Base-by-base conservation (phyloP, 2,113 vertebrate genomes). In the Petrocephalus microphthalmus region DNA sequence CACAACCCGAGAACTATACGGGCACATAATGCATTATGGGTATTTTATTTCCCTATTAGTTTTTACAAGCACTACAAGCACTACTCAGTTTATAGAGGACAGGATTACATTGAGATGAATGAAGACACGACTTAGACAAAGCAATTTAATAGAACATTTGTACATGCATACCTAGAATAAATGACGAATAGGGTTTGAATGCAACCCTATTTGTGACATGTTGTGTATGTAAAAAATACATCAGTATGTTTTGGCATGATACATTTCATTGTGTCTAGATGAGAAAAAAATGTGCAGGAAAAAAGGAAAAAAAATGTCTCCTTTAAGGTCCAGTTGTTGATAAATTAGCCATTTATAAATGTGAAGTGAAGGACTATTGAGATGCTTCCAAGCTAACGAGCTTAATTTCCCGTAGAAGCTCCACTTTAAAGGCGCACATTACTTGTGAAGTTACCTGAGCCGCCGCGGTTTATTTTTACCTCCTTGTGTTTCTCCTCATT, bases 381-480 rank as follows among this genome's bases (percentile, higher is more conserved):
- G 90, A 90, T 91, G 91, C 90, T 89, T 84, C 54, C 87, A 90
- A 89, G 91, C 78, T 91, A 92, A 92, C 93, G 88, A 90, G 82
- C 88, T 90, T 92, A 88, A 91, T 94, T 93, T 92, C 89, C 49
- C 53, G 93, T 92, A 88, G 29, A 89, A 92, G 91, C 93, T 92
- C 93, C 91, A 92, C 96, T 96, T 94, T 93, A 96, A 95, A 94
- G 90, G 95, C 96, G 95, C 96, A 95, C 93, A 95, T 96, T 93
- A 92, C 94, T 95, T 95, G 95, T 94, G 95, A 94, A 95, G 94
- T 93, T 96, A 94, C 96, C 96, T 96, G 95, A 90, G 92, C 93
- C 96, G 92, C 92, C 91, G 88, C 88, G 94, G 96, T 97, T 96
- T 98, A 97, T 98, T 98, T 98, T 99, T 97, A 98, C 96, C 95